Evolutionary conservation across 2,888 invertebrate species (phyloP).

Genomic region (Danaus chrysippus): DNA sequence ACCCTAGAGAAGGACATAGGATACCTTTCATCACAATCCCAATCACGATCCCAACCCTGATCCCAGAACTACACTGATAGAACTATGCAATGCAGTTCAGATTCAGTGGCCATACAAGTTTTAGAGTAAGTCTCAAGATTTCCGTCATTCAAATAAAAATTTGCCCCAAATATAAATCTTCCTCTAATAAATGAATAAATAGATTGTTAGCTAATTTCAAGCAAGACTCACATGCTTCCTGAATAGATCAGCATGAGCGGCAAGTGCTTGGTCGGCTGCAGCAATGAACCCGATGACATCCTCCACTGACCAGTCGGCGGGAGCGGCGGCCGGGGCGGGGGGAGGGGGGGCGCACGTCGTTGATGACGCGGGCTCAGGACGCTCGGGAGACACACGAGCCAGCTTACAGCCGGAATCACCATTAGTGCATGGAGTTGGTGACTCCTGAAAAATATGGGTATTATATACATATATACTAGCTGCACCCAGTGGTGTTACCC

Average conservation of each 20-base stretch:
- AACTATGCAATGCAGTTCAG: too few species aligned
- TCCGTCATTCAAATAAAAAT: too few species aligned
- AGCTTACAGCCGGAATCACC: constrained; percentile 46
- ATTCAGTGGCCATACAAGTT: too few species aligned
- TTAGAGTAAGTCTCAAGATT: too few species aligned
- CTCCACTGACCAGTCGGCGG: constrained; percentile 95
- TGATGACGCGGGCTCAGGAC: constrained; percentile 84
- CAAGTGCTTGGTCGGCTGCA: constrained; percentile 89
- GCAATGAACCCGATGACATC: constrained; percentile 96
- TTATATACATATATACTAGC: too few species aligned
- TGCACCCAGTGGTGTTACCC: too few species aligned
- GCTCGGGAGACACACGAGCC: constrained; percentile 77
- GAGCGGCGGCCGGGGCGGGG: constrained; percentile 73
- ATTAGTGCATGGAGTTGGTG: constrained; percentile 35
- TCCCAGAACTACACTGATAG: too few species aligned
- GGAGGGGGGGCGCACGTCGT: constrained; percentile 78
- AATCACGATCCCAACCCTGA: too few species aligned
- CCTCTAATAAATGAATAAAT: too few species aligned
- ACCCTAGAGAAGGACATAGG: too few species aligned
- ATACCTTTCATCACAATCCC: too few species aligned
- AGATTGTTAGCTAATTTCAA: not conserved
- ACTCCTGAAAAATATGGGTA: constrained; percentile 39
- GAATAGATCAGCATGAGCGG: constrained; percentile 88
- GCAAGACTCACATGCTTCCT: constrained; percentile 31
- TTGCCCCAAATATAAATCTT: too few species aligned